Percentiles rank a stretch among this genome's conserved stretches.
Evolutionary conservation across 2,797 vertebrate genomes (phyloP).

Genomic region (Hypotaenidia okinawae): DNA sequence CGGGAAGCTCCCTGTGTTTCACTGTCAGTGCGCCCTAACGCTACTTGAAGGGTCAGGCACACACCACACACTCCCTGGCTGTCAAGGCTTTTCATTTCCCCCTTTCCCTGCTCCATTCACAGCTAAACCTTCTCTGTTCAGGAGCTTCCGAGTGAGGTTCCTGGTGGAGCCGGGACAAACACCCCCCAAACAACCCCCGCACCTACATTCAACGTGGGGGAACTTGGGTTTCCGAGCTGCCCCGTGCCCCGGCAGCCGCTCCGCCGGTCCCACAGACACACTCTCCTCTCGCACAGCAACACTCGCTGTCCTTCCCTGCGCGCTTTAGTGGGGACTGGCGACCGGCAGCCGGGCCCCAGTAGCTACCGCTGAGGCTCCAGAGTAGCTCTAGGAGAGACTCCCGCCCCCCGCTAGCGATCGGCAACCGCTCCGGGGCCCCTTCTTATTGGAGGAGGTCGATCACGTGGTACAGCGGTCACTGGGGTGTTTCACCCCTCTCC

Average conservation of each 20-base stretch:
- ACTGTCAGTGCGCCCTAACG: fast-evolving
- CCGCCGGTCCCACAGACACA: neutral
- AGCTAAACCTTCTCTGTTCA: too few relatives aligned
- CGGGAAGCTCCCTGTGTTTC: fast-evolving
- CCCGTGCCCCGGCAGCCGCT: neutral
- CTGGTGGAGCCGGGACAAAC: neutral
- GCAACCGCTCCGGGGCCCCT: fast-evolving
- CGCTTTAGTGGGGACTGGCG: neutral
- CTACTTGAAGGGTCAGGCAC: too few relatives aligned
- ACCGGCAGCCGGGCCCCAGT: neutral
- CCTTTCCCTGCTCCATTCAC: too few relatives aligned
- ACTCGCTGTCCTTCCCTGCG: fast-evolving
- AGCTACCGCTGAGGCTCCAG: too few relatives aligned
- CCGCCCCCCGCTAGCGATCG: fast-evolving
- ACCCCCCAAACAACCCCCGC: too few relatives aligned
- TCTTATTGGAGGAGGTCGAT: fast-evolving
- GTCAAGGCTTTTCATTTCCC: neutral
- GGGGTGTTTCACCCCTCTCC: neutral
- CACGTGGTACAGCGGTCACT: neutral
- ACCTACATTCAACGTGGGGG: too few relatives aligned
- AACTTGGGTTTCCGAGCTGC: too few relatives aligned
- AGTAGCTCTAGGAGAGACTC: too few relatives aligned
- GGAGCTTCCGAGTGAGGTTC: too few relatives aligned
- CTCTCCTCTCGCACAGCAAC: fast-evolving
- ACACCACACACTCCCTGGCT: too few relatives aligned